phyloP scores from a whole-genome alignment of 2,797 vertebrate species.

The Sebastes steindachneri region DNA sequence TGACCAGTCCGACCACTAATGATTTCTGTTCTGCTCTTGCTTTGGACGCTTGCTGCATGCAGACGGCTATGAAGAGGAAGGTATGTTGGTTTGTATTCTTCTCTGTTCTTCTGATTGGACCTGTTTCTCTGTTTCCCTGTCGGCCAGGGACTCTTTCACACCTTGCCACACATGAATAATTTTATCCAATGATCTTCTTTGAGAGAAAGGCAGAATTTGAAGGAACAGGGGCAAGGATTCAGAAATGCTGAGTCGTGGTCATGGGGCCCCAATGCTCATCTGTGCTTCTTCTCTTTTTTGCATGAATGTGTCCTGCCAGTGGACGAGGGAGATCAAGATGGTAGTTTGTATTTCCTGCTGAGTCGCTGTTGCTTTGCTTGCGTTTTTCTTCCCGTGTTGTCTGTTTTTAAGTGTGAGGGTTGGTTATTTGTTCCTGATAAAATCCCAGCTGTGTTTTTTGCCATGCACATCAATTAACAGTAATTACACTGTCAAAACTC shows the following conservation, averaged over 20 bases:
- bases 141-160: not conserved
- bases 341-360: slow-evolving; percentile 81
- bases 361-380: slow-evolving; percentile 75
- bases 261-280: slow-evolving; percentile 59
- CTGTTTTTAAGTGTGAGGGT: slow-evolving; percentile 39
- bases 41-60: slow-evolving; percentile 87
- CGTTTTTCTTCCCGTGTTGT: slow-evolving; percentile 54
- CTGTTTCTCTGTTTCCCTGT: slow-evolving; percentile 17
- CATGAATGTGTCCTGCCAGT: slow-evolving; percentile 80
- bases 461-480: slow-evolving; percentile 64
- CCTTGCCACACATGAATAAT: not conserved
- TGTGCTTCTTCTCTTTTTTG: slow-evolving; percentile 80
- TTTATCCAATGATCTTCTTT: not conserved
- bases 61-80: slow-evolving; percentile 88
- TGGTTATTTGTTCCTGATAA: not conserved
- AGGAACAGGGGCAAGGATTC: slow-evolving; percentile 64
- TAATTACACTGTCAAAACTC: slow-evolving; percentile 34
- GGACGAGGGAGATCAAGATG: slow-evolving; percentile 82
- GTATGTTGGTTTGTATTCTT: slow-evolving; percentile 78
- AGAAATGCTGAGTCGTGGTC: slow-evolving; percentile 55
- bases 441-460: slow-evolving; percentile 19
- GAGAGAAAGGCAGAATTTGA: slow-evolving; percentile 4
- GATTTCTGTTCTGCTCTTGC: slow-evolving; percentile 84
- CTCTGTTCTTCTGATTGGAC: slow-evolving; percentile 49
- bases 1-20: slow-evolving; percentile 65